These are phyloP conservation scores for Protobothrops flavoviridis DNA, from an alignment of 2,113 vertebrate species.

Conservation along the genomic window DNA sequence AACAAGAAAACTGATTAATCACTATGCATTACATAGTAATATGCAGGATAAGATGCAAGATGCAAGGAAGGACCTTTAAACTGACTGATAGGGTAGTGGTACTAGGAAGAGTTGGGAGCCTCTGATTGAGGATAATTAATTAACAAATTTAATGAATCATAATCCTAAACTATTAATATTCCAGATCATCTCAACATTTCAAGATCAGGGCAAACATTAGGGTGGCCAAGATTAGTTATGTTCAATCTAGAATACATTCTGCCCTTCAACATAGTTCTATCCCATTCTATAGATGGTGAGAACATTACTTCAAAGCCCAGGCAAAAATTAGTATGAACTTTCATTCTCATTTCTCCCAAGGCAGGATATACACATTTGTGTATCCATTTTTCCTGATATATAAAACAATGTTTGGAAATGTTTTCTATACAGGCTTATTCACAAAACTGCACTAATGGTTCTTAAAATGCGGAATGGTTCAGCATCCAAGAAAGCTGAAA, in stretches of 20 bases:
- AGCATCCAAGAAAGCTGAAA: neutral
- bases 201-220: neutral
- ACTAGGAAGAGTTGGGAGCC: neutral
- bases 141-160: neutral
- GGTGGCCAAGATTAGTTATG: neutral
- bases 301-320: neutral
- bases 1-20: neutral
- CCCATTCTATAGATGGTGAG: neutral
- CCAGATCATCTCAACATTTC: neutral
- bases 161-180: neutral
- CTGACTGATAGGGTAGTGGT: neutral
- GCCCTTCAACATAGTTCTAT: neutral
- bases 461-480: too few relatives aligned
- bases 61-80: neutral
- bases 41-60: neutral
- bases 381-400: neutral
- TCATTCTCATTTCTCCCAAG: neutral
- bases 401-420: neutral
- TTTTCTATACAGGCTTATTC: neutral
- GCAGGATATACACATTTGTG: neutral
- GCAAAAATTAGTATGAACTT: neutral
- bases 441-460: neutral
- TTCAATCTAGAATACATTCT: neutral
- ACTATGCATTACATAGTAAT: neutral
- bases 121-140: neutral